Percentiles rank a stretch among this genome's conserved stretches.
Conservation (phyloP, 2,888 invertebrate species). For the Sesamia inferens region DNA sequence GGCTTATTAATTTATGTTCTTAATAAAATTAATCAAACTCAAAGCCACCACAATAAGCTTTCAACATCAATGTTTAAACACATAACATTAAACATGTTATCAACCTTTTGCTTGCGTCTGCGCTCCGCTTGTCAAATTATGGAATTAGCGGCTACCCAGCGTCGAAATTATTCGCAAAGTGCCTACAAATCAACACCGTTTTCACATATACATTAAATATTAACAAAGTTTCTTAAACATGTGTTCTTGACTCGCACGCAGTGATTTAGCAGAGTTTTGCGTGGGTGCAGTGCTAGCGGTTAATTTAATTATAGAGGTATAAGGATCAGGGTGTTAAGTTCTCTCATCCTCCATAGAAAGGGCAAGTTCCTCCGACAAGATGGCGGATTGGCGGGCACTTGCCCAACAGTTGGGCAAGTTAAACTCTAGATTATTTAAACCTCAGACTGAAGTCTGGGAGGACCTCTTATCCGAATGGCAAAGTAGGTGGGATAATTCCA, state of each 20-base stretch:
- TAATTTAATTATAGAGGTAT: neutral
- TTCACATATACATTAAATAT: conserved; percentile 84
- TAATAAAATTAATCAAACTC: conserved; percentile 16
- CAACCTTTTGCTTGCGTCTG: conserved; percentile 55
- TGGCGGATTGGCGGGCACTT: no score
- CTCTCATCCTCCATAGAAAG: no score
- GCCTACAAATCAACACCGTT: conserved; percentile 85
- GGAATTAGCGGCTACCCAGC: conserved; percentile 81
- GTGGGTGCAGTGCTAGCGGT: conserved; percentile 53
- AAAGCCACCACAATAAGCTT: conserved; percentile 26
- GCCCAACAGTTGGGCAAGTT: no score
- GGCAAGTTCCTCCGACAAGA: no score
- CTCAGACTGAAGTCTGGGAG: no score
- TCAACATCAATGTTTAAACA: conserved; percentile 35
- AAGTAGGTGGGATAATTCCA: no score
- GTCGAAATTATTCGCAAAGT: conserved; percentile 82
- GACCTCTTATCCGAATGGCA: no score
- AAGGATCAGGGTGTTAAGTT: no score
- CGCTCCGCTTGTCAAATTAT: conserved; percentile 79
- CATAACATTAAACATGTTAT: conserved; percentile 46
- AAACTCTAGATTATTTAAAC: no score
- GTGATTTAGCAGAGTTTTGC: conserved; percentile 64
- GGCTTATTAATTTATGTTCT: neutral
- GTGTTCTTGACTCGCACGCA: conserved; percentile 83
- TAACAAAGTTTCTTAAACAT: conserved; percentile 88